phyloP scores from a whole-genome alignment of 2,797 vertebrate genomes.

The Pteropus rufus region DNA sequence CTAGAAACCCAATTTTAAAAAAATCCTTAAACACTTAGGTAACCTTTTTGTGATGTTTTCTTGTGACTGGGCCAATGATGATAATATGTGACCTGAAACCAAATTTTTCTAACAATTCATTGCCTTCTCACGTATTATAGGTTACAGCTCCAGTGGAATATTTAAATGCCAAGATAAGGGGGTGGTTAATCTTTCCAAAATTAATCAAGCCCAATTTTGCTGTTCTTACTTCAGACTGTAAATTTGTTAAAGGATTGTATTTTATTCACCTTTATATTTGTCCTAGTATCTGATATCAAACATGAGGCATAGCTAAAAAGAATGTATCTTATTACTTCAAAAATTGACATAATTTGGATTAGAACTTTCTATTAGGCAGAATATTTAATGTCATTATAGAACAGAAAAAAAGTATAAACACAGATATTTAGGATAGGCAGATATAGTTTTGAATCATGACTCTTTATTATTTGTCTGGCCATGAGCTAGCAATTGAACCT shows the following conservation, averaged over 20 bases:
- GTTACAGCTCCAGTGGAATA: neutral
- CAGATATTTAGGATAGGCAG: neutral
- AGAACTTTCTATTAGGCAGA: neutral
- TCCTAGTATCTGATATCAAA: neutral
- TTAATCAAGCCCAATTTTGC: neutral
- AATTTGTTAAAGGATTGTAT: neutral
- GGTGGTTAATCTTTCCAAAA: neutral
- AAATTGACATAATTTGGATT: neutral
- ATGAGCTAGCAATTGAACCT: neutral
- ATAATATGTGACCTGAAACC: neutral
- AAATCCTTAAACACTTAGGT: neutral
- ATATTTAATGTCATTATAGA: conserved; percentile 7
- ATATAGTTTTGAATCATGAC: neutral
- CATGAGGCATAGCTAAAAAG: neutral
- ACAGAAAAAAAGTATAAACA: neutral
- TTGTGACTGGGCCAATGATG: neutral
- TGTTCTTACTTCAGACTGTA: neutral
- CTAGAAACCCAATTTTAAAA: neutral
- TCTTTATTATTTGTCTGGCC: neutral
- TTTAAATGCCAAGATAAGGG: neutral
- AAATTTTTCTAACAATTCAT: neutral
- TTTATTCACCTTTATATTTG: neutral
- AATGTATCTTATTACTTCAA: neutral
- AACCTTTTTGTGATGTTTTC: neutral
- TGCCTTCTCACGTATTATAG: neutral